Percentiles rank a stretch among this genome's conserved stretches.
These are phyloP conservation scores for Lasioglossum zephyrum DNA, from an alignment of 2,888 invertebrate genomes.

Conservation along the genomic window DNA sequence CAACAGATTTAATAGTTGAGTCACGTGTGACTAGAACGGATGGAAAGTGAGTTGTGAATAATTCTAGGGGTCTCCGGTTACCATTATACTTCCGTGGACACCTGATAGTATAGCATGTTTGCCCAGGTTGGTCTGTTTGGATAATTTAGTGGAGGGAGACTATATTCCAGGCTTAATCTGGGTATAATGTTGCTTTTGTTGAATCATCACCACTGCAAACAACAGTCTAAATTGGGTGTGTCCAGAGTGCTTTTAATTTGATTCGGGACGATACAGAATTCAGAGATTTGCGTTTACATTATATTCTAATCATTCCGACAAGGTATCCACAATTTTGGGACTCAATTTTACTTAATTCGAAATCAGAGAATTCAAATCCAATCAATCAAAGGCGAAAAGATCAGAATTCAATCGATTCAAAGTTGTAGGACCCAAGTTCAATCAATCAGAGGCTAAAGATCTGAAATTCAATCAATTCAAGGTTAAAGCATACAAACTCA, in stretches of 20 bases:
- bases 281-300: background rate
- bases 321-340: background rate
- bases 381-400: background rate
- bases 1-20: background rate
- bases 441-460: background rate
- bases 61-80: conserved; percentile 5
- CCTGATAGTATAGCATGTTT: background rate
- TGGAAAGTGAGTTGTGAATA: conserved; percentile 1
- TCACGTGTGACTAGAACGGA: no score
- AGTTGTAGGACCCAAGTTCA: background rate
- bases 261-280: background rate
- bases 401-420: background rate
- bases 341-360: background rate
- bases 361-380: background rate
- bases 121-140: background rate
- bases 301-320: background rate
- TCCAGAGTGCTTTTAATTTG: background rate
- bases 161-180: background rate
- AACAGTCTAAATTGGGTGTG: background rate
- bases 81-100: conserved; percentile 29
- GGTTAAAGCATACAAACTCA: background rate
- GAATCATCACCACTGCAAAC: background rate
- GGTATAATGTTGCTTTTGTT: background rate
- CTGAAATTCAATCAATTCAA: background rate
- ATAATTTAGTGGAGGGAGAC: background rate